These are phyloP conservation scores for Syngnathus rostellatus DNA, from an alignment of 2,797 vertebrate species.

Conservation along the genomic window DNA sequence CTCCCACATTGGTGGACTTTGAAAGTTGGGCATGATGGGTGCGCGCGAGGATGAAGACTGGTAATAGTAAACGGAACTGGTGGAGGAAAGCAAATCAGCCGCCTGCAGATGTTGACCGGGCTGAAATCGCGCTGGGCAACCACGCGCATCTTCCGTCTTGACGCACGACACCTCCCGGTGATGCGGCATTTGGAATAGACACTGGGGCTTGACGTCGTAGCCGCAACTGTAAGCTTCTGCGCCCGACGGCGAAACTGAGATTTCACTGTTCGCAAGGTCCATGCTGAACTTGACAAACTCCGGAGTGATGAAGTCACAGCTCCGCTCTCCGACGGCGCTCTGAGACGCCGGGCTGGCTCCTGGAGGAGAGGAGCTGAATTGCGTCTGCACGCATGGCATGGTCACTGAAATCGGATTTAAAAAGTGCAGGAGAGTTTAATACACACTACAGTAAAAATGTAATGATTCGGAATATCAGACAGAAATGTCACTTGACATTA, in stretches of 20 bases:
- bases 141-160: slow-evolving; percentile 87
- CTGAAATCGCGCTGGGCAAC: slow-evolving; percentile 78
- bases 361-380: slow-evolving; percentile 92
- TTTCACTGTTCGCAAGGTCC: slow-evolving; percentile 96
- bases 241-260: slow-evolving; percentile 81
- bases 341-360: slow-evolving; percentile 94
- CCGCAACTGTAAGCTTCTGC: slow-evolving; percentile 79
- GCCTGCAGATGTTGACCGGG: slow-evolving; percentile 70
- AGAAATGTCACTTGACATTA: background rate
- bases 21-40: slow-evolving; percentile 73
- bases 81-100: slow-evolving; percentile 81
- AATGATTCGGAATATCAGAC: background rate
- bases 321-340: slow-evolving; percentile 81
- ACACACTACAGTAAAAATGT: too few relatives aligned
- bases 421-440: background rate
- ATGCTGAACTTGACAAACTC: slow-evolving; percentile 99
- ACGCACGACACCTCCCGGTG: slow-evolving; percentile 84
- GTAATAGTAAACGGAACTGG: slow-evolving; percentile 82
- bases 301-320: slow-evolving; percentile 94
- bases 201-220: slow-evolving; percentile 91
- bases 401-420: slow-evolving; percentile 61
- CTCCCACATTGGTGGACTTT: slow-evolving; percentile 82
- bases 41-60: slow-evolving; percentile 79
- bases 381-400: slow-evolving; percentile 98
- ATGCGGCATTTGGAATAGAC: slow-evolving; percentile 89